These are phyloP conservation scores for Chaetodon auriga DNA, from an alignment of 2,113 vertebrate genomes.

Conservation along the genomic window DNA sequence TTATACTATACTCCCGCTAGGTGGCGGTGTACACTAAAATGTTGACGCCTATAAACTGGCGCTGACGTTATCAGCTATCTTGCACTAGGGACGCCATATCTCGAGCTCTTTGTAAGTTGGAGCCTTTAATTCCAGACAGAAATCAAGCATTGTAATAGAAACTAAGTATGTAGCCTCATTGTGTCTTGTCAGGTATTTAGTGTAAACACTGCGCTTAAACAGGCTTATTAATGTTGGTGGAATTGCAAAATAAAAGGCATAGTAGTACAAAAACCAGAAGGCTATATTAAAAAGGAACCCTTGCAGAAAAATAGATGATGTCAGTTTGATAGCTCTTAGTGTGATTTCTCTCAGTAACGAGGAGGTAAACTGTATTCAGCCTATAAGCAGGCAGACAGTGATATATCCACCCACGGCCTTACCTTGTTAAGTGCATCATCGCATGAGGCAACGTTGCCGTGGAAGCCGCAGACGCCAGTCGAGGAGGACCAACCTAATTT, in stretches of 20 bases:
- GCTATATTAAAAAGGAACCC: too few species aligned
- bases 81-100: fast-evolving
- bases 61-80: conserved; percentile 20
- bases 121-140: fast-evolving
- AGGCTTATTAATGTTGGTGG: background rate
- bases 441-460: conserved; percentile 78
- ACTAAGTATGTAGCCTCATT: background rate
- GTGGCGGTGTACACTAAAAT: conserved; percentile 54
- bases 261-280: background rate
- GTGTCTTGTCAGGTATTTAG: background rate
- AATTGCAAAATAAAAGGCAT: background rate
- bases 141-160: background rate
- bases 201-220: background rate
- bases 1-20: conserved; percentile 47
- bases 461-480: conserved; percentile 83
- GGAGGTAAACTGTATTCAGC: background rate
- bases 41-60: background rate
- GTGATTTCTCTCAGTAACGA: background rate
- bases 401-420: background rate
- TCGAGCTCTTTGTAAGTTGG: background rate
- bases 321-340: background rate
- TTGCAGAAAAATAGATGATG: background rate
- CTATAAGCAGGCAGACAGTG: background rate
- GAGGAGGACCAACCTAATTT: conserved; percentile 70
- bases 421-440: conserved; percentile 19